These are phyloP conservation scores for Camponotus vicinus DNA, from an alignment of 1,140 invertebrate species.

Conservation along the genomic window DNA sequence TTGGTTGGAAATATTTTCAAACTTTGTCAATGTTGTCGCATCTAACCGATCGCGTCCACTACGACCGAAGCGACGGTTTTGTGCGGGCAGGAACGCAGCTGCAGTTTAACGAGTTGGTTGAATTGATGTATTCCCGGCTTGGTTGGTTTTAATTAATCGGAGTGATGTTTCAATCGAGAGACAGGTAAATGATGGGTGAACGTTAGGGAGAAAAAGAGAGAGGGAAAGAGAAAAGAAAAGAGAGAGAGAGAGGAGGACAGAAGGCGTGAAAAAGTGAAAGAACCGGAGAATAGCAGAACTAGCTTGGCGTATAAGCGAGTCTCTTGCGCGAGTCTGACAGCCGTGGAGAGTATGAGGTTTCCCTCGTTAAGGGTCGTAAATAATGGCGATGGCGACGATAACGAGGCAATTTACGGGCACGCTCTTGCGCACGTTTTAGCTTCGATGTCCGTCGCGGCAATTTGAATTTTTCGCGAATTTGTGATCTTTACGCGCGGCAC, in stretches of 20 bases:
- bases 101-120: slow-evolving; percentile 56
- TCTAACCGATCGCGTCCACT: slow-evolving; percentile 24
- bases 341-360: slow-evolving; percentile 57
- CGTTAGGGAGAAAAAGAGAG: not conserved
- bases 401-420: slow-evolving; percentile 73
- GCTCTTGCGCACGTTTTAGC: slow-evolving; percentile 52
- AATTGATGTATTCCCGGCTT: slow-evolving; percentile 24
- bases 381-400: slow-evolving; percentile 72
- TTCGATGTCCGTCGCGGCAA: slow-evolving; percentile 24
- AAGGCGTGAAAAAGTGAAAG: slow-evolving; percentile 31
- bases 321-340: slow-evolving; percentile 28
- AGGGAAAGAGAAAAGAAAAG: not conserved
- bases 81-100: not conserved
- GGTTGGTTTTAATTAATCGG: slow-evolving; percentile 65
- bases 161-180: slow-evolving; percentile 63
- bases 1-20: slow-evolving; percentile 9
- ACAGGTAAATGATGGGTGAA: slow-evolving; percentile 38
- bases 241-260: not conserved
- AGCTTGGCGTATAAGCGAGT: slow-evolving; percentile 34
- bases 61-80: slow-evolving; percentile 21
- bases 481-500: slow-evolving; percentile 15
- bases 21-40: slow-evolving; percentile 47
- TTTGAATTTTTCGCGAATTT: slow-evolving; percentile 64
- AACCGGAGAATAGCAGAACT: not conserved
- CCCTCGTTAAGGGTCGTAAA: slow-evolving; percentile 73